phyloP scores from a whole-genome alignment of 2,888 invertebrate genomes.

The Drosophila crucigera region DNA sequence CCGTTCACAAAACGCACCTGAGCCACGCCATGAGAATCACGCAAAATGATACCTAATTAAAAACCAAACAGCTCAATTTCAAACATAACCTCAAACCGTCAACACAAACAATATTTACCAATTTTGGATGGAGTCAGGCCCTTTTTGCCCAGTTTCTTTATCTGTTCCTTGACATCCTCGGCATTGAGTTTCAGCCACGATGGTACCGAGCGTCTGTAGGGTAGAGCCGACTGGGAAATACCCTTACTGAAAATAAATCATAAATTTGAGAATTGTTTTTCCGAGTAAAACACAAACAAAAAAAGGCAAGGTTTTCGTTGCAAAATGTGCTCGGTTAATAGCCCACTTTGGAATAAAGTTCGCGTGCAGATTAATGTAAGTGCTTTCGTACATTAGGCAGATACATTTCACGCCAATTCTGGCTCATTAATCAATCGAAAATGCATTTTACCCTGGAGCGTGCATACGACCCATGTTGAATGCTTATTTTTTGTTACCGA shows the following conservation, averaged over 20 bases:
- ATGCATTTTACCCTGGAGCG: conserved; percentile 94
- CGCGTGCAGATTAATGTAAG: not conserved
- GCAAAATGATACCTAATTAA: conserved; percentile 94
- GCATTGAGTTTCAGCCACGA: conserved; percentile 99
- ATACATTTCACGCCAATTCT: conserved; percentile 43
- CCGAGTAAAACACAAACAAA: not conserved
- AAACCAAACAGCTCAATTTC: conserved; percentile 5
- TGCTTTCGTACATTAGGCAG: conserved; percentile 1
- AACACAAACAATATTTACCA: conserved; percentile 87
- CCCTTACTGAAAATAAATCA: conserved; percentile 93
- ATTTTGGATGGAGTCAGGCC: conserved; percentile 99
- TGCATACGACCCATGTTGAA: conserved; percentile 99
- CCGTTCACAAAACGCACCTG: conserved; percentile 99
- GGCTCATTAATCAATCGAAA: conserved; percentile 43
- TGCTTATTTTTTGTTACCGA: conserved; percentile 82
- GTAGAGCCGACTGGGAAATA: conserved; percentile 99
- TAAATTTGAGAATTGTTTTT: not conserved
- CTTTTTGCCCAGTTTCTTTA: conserved; percentile 99
- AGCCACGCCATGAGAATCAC: conserved; percentile 99
- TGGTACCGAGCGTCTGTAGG: conserved; percentile 98
- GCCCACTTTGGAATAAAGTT: not conserved
- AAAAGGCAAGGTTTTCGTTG: conserved; percentile 27
- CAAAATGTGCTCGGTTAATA: conserved; percentile 58
- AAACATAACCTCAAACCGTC: conserved; percentile 54
- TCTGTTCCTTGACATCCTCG: conserved; percentile 99